Percentiles rank a stretch among this genome's conserved stretches.
Evolutionary conservation across 1,140 invertebrate species (phyloP).

Genomic region (Conus ventricosus): DNA sequence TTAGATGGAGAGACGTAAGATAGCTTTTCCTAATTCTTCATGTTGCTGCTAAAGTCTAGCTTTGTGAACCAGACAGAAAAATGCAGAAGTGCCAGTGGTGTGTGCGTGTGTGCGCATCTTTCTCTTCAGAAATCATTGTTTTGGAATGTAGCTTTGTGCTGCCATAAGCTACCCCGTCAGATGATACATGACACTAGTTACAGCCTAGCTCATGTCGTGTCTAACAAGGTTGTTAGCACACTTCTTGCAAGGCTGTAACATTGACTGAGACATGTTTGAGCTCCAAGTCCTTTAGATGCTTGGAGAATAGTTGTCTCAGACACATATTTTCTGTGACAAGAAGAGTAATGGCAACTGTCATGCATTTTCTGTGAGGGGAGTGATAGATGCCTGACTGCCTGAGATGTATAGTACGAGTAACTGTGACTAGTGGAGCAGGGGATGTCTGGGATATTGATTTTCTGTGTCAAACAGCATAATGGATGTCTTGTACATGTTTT

Average conservation of each 20-base stretch:
- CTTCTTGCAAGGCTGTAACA: neutral
- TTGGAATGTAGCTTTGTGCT: neutral
- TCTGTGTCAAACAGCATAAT: no score
- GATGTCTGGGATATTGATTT: no score
- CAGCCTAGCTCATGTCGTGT: neutral
- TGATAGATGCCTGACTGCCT: no score
- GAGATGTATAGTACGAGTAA: no score
- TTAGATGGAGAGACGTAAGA: slow-evolving; percentile 95
- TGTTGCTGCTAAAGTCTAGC: no score
- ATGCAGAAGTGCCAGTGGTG: no score
- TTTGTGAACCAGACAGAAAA: no score
- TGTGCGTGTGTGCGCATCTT: no score
- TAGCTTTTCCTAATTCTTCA: neutral
- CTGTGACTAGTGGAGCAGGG: no score
- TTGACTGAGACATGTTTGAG: slow-evolving; percentile 3
- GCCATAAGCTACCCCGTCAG: neutral
- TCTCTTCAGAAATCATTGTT: neutral
- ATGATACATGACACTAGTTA: neutral
- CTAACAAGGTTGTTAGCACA: neutral
- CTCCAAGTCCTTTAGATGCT: neutral
- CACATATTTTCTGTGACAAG: neutral
- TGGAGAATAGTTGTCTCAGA: slow-evolving; percentile 17
- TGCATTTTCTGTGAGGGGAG: no score
- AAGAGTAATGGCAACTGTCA: no score
- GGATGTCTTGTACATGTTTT: no score